A percentile compares a stretch with the other conserved stretches of the same genome.
Evolutionary conservation across 1,140 invertebrate genomes (phyloP).

Genomic region (Bombus cullumanus): DNA sequence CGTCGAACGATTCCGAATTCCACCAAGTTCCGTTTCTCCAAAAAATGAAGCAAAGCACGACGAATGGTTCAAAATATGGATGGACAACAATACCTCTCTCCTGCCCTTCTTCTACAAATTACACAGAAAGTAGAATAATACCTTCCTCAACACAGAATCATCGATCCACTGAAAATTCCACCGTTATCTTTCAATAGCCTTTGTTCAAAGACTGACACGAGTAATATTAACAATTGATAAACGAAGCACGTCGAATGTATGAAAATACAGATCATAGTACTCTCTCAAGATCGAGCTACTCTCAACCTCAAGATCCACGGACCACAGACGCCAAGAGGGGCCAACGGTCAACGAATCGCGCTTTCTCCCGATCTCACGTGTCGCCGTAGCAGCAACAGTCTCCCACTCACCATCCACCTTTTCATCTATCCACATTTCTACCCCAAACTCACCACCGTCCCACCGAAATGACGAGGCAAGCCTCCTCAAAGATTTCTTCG

Average conservation of each 20-base stretch:
- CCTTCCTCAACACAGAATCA: background rate
- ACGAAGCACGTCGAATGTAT: background rate
- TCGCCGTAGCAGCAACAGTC: background rate
- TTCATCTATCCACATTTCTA: background rate
- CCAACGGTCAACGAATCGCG: background rate
- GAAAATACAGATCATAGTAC: background rate
- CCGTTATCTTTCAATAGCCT: background rate
- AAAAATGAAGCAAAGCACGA: too few relatives aligned
- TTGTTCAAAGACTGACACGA: background rate
- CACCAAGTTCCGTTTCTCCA: too few relatives aligned
- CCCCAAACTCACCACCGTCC: background rate
- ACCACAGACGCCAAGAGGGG: background rate
- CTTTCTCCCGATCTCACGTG: conserved; percentile 28
- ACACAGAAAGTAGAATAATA: background rate
- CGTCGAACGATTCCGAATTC: too few relatives aligned
- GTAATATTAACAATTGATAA: background rate
- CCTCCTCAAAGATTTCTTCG: background rate
- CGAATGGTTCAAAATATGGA: background rate
- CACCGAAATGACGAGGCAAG: background rate
- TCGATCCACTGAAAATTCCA: background rate
- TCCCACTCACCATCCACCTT: too few relatives aligned
- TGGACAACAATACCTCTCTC: background rate
- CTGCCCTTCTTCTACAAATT: background rate
- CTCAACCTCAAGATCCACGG: background rate
- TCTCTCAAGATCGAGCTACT: background rate